A percentile compares a stretch with the other conserved stretches of the same genome.
Evolutionary conservation across 1,140 invertebrate genomes (phyloP).

Genomic region (Drosophila grimshawi): DNA sequence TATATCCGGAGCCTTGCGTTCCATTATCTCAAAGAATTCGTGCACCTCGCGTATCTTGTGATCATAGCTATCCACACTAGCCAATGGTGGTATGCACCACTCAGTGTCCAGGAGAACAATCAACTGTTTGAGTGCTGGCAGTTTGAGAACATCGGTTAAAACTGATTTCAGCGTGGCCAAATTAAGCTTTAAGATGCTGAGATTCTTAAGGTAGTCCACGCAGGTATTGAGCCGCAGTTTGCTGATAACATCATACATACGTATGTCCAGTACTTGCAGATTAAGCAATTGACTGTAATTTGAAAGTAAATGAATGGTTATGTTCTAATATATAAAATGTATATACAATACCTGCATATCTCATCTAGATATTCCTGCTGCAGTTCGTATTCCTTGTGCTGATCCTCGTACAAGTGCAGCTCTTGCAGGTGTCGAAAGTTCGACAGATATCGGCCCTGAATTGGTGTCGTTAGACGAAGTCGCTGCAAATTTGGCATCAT

Average conservation of each 20-base stretch:
- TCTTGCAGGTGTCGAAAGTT: conserved; percentile 67
- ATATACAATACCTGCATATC: conserved; percentile 48
- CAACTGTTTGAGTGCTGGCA: conserved; percentile 62
- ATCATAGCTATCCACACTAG: conserved; percentile 65
- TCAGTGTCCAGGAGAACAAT: conserved; percentile 70
- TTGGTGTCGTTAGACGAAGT: conserved; percentile 67
- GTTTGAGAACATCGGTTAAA: conserved; percentile 50
- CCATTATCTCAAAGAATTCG: conserved; percentile 75
- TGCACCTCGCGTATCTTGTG: conserved; percentile 70
- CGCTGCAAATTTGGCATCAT: conserved; percentile 62
- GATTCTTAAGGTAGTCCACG: conserved; percentile 50
- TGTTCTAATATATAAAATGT: not conserved
- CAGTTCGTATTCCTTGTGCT: conserved; percentile 70
- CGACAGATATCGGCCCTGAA: conserved; percentile 62
- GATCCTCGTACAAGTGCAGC: conserved; percentile 70
- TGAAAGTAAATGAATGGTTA: not conserved
- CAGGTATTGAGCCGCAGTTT: conserved; percentile 62
- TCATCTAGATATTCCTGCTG: conserved; percentile 70
- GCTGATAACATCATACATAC: conserved; percentile 67
- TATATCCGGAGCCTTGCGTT: conserved; percentile 56
- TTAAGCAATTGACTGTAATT: conserved; percentile 48
- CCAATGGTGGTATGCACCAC: conserved; percentile 52
- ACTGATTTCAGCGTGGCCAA: conserved; percentile 67
- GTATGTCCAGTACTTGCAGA: conserved; percentile 67
- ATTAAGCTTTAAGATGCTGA: conserved; percentile 67